phyloP scores from a whole-genome alignment of 2,888 invertebrate species.

The Syritta pipiens region DNA sequence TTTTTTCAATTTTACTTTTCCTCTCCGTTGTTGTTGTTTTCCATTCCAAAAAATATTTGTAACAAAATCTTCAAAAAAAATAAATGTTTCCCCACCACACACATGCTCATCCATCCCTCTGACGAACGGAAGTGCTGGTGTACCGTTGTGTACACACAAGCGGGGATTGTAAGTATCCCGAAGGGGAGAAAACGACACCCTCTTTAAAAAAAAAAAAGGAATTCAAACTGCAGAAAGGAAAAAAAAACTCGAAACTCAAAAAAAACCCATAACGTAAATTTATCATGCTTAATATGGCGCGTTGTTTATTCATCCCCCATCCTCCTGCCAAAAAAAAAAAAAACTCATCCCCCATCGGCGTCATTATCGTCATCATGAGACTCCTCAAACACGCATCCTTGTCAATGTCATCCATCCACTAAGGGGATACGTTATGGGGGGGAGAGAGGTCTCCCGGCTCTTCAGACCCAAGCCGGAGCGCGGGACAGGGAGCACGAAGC shows the following conservation, averaged over 20 bases:
- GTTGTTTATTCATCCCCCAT: conserved; percentile 65
- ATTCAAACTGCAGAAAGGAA: conserved; percentile 20
- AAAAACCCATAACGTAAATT: conserved; percentile 65
- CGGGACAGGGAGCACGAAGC: no score
- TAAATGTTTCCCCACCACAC: conserved; percentile 40
- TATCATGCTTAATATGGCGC: conserved; percentile 68
- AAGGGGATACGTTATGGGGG: conserved; percentile 11
- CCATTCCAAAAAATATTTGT: conserved; percentile 46
- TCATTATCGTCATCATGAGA: conserved; percentile 69
- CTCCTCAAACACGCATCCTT: conserved; percentile 66
- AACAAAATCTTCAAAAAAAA: conserved; percentile 66
- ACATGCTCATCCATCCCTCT: conserved; percentile 17
- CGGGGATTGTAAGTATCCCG: conserved; percentile 55
- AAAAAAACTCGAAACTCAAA: conserved; percentile 10
- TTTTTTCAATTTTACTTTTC: conserved; percentile 4
- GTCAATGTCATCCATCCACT: conserved; percentile 65
- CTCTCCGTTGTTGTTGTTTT: conserved; percentile 28
- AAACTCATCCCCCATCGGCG: conserved; percentile 62
- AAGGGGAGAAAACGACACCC: conserved; percentile 67
- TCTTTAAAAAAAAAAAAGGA: conserved; percentile 26
- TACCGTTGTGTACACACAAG: conserved; percentile 39
- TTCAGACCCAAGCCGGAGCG: no score
- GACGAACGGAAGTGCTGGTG: conserved; percentile 54
- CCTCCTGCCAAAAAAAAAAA: background rate
- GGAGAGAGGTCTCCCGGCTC: no score